Percentiles rank a stretch among this genome's conserved stretches.
These are phyloP conservation scores for Crepidodera aurea DNA, from an alignment of 2,888 invertebrate species.

Conservation along the genomic window DNA sequence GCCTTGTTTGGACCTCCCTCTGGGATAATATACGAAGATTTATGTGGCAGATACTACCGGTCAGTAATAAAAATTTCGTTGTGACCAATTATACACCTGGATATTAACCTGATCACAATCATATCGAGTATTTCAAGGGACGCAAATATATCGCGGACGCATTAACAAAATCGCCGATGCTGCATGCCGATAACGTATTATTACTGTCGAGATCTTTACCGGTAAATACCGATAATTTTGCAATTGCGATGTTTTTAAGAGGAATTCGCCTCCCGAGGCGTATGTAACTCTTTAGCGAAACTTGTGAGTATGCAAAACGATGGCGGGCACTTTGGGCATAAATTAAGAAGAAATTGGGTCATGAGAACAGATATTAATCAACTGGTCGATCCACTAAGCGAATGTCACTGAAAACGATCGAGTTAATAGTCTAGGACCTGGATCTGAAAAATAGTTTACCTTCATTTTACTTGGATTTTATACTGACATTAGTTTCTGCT, in stretches of 20 bases:
- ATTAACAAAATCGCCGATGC: constrained; percentile 18
- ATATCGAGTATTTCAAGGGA: constrained; percentile 1
- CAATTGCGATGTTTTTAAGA: constrained; percentile 24
- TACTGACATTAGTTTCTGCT: too few relatives aligned
- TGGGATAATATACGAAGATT: not conserved
- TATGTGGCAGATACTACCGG: not conserved
- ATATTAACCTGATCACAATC: constrained; percentile 4
- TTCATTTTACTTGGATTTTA: too few relatives aligned
- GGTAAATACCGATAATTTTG: constrained; percentile 28
- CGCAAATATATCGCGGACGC: constrained; percentile 8
- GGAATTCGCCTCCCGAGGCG: constrained; percentile 23
- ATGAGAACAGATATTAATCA: constrained; percentile 41
- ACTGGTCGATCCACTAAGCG: constrained; percentile 16
- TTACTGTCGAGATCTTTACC: constrained; percentile 29
- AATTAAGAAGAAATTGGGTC: constrained; percentile 40
- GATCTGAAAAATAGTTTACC: too few relatives aligned
- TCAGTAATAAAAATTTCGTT: not conserved
- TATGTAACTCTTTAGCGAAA: constrained; percentile 25
- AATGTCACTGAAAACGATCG: constrained; percentile 39
- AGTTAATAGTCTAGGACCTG: constrained; percentile 20
- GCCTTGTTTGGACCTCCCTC: not conserved
- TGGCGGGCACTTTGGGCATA: constrained; percentile 26
- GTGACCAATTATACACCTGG: not conserved
- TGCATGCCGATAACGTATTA: constrained; percentile 16
- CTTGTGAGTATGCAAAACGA: constrained; percentile 22